Evolutionary conservation across 1,140 invertebrate species (phyloP).

Genomic region (Pseudomyrmex flavicornis): DNA sequence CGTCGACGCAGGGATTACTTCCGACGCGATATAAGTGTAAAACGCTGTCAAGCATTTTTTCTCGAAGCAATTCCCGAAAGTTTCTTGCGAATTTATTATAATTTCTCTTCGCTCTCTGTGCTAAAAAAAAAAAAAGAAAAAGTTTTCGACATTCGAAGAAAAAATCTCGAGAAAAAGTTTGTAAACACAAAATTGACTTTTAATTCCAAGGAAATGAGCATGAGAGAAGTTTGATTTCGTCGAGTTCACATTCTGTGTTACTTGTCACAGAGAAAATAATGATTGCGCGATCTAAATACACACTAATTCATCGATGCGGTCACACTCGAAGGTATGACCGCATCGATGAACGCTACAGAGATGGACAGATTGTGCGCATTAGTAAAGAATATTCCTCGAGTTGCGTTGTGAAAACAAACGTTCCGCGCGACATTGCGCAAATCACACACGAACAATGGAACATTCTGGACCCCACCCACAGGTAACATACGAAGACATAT

Average conservation of each 20-base stretch:
- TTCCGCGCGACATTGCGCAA: conserved; percentile 15
- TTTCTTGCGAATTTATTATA: conserved; percentile 53
- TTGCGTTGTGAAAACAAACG: conserved; percentile 27
- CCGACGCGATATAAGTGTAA: background rate
- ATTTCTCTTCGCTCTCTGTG: conserved; percentile 21
- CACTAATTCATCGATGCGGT: background rate
- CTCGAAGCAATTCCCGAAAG: conserved; percentile 33
- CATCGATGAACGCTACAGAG: conserved; percentile 32
- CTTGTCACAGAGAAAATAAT: conserved; percentile 8
- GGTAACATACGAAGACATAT: background rate
- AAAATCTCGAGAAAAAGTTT: background rate
- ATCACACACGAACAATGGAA: conserved; percentile 21
- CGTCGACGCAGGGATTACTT: too few species aligned
- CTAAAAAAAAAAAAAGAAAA: background rate
- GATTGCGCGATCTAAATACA: conserved; percentile 13
- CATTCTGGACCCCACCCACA: conserved; percentile 22
- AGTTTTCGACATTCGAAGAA: background rate
- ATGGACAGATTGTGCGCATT: conserved; percentile 9
- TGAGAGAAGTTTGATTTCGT: too few species aligned
- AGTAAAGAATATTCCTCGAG: background rate
- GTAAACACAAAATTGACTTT: background rate
- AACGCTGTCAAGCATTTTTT: conserved; percentile 4
- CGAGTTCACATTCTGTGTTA: background rate
- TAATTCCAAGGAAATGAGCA: background rate
- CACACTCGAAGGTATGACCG: background rate